Evolutionary conservation across 1,140 invertebrate species (phyloP), one percentile per base, ranked within the genome.

Genomic region (Wiebesia pumilae): DNA sequence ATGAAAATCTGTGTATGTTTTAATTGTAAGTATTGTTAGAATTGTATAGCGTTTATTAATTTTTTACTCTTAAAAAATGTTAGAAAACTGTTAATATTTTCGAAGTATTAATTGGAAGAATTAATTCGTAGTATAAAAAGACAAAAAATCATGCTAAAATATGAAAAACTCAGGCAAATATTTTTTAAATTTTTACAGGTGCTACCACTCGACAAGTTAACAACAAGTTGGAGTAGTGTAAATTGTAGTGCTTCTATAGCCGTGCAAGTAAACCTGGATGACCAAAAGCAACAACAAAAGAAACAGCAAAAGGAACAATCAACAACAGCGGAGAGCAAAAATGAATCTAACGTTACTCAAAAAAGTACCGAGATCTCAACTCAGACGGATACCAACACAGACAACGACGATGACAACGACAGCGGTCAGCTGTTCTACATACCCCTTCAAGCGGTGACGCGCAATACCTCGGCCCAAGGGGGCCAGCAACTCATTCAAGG

Each of bases 391-490:
- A 87, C 87, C 47, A 93, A 86, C 35, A 92, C 92, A 62, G 93
- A 92, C 21, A 92, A 94, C 69, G 93, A 94, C 69, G 93, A 94
- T 27, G 93, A 94, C 16, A 80, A 80, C 30, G 91, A 91, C 21
- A 94, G 94, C 43, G 95, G 95, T 27, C 95, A 96, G 73, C 92
- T 96, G n/a, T 96, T 96, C 90, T 96, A 96, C 86, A 96, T 96
- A 90, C 96, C 96, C 0, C 88, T 96, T 3, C 95, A 96, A 89
- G 94, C 95, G 16, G 93, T 94, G 0, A 94, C 94, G 4, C 92
- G 92, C 30, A 93, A 93, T 24, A 94, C 93, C 0, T 92, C 91
- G 35, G 91, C 94, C 58, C 92, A 88, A 43, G 92, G 91, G 80
- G 91, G 93, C 6, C 93, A 94, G 83, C 94, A 95, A 83, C 88